Conservation (phyloP, 2,113 vertebrate species). For the Butastur rufipennis region DNA sequence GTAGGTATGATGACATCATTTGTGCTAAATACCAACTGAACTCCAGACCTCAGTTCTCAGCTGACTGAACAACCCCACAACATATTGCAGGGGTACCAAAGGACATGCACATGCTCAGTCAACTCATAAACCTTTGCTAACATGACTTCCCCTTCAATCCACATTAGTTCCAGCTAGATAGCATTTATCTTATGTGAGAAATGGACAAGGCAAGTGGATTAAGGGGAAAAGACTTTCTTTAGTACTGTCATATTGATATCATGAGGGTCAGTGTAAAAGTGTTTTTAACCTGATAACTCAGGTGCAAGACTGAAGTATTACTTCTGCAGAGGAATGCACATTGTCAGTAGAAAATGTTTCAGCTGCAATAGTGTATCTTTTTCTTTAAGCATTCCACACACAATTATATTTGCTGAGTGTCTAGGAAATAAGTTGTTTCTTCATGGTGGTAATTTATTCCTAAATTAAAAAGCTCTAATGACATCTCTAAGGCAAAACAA, state of each 20-base stretch:
- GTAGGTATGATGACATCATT: neutral
- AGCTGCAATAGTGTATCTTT: neutral
- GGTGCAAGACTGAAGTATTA: neutral
- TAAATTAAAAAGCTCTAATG: neutral
- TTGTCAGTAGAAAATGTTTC: neutral
- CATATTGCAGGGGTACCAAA: conserved; percentile 12
- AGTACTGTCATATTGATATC: neutral
- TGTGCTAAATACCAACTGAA: conserved; percentile 63
- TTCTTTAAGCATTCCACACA: neutral
- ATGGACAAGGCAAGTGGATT: neutral
- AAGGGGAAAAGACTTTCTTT: neutral
- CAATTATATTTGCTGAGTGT: neutral
- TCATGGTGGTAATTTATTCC: neutral
- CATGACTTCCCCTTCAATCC: conserved; percentile 47
- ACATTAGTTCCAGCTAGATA: conserved; percentile 38
- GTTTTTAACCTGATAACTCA: neutral
- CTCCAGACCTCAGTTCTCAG: conserved; percentile 43
- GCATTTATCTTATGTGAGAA: neutral
- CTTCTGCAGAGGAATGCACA: neutral
- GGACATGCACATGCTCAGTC: conserved; percentile 52
- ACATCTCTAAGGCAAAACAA: neutral
- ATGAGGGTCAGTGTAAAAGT: neutral
- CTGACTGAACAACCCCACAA: conserved; percentile 27
- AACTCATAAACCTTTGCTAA: conserved; percentile 36
- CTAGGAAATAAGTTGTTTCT: neutral